Evolutionary conservation across 1,140 invertebrate species (phyloP), one percentile per base, ranked within the genome.

Genomic region (Zaprionus vittiger): DNA sequence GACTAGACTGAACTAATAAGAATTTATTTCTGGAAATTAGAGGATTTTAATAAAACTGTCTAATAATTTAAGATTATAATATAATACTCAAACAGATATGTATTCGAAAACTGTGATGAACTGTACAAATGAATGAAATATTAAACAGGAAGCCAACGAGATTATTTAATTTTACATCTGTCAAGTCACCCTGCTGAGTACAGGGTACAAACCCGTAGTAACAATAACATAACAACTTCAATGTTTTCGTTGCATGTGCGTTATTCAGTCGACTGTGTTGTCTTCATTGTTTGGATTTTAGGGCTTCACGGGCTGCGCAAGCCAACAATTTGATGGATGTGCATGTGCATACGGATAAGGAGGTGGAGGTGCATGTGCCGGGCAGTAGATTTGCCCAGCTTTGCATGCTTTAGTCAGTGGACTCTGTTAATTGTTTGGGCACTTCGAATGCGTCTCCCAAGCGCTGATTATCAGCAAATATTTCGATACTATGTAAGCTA

Each of bases 251-350:
- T 70, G 73, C 44, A 41, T 70, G 22, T 64, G 60, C 37, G 57
- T 56, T 57, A 24, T 65, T 52, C 31, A 34, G 56, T 54, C 22
- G 56, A 22, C 34, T 47, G 37, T 52, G 59, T 70, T 70, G 67
- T 70, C 60, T 63, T 70, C 73, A 76, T 75, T 70, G 73, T 76
- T 76, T 76, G 73, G 26, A 64, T 76, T 70, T 76, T 24, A 59
- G 64, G 12, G 57, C 37, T 55, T 73, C 47, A 38, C 55, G 59
- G 38, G 54, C 20, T 52, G 20, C 71, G 63, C 62, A 59, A 57
- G 28, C 31, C 28, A 70, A 70, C 59, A 49, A 57, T 69, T 63
- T 63, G 66, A 63, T 74, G 49, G 22, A 60, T 26, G 54, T 56
- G 54, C 26, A 24, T 5, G 24, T 56, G 54, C 54, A 56, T 17